Evolutionary conservation across 2,113 vertebrate genomes (phyloP).

Genomic region (Tympanuchus pallidicinctus): DNA sequence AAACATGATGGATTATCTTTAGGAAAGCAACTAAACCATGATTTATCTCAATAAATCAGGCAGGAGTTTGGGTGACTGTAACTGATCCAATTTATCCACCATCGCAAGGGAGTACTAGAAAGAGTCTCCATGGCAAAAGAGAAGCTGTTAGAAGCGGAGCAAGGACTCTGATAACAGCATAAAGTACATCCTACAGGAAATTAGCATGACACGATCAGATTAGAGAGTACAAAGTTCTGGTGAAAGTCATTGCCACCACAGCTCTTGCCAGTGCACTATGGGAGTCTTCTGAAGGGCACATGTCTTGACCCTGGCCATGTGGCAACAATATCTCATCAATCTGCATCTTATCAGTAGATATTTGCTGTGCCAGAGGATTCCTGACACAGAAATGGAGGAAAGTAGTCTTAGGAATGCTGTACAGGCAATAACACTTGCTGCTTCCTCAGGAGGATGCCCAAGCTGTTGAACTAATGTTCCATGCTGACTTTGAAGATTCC

Average conservation of each 20-base stretch:
- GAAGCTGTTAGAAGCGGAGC: not conserved
- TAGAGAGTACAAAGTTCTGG: not conserved
- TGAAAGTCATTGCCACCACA: not conserved
- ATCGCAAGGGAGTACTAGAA: not conserved
- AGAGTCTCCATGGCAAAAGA: not conserved
- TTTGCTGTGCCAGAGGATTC: not conserved
- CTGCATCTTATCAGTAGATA: not conserved
- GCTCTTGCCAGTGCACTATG: accelerated
- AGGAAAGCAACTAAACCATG: not conserved
- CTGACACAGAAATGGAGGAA: not conserved
- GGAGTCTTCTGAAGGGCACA: accelerated
- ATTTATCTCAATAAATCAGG: not conserved
- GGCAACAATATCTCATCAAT: not conserved
- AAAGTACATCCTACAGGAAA: not conserved
- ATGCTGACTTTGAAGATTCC: not conserved
- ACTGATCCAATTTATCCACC: not conserved
- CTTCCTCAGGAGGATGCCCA: not conserved
- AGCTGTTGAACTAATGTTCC: not conserved
- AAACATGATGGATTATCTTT: not conserved
- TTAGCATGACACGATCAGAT: not conserved
- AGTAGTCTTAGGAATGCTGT: not conserved
- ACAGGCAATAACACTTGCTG: not conserved
- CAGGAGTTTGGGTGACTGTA: not conserved
- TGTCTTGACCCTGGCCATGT: not conserved
- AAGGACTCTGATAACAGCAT: not conserved